Conservation (phyloP, 2,797 vertebrate species). For the Pipistrellus nathusii region DNA sequence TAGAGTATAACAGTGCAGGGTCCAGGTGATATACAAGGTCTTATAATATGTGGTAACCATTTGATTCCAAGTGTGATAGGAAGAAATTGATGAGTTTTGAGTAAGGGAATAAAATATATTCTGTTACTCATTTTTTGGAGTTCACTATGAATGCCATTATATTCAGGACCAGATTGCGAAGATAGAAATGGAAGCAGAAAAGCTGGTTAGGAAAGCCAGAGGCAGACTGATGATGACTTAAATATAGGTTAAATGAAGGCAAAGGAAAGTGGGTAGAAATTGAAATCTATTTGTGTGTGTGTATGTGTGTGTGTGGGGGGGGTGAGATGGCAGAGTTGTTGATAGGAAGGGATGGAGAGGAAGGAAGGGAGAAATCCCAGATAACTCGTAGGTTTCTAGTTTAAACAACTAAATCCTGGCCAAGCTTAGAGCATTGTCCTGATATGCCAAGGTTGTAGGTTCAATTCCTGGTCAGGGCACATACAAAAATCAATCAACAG, state of each 20-base stretch:
- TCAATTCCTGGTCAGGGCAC: neutral
- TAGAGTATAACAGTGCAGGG: neutral
- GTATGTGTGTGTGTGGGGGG: no score
- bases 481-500: neutral
- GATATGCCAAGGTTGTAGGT: neutral
- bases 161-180: neutral
- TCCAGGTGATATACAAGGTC: neutral
- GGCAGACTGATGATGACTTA: neutral
- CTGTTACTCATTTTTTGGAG: neutral
- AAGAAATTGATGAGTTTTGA: conserved; percentile 25
- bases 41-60: neutral
- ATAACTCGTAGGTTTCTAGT: neutral
- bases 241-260: neutral
- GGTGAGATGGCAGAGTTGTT: neutral
- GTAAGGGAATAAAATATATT: neutral
- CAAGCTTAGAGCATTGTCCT: neutral
- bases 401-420: neutral
- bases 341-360: neutral
- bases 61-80: neutral
- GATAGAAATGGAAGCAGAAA: neutral
- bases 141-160: neutral
- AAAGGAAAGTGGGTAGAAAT: conserved; percentile 8
- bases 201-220: neutral
- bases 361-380: neutral
- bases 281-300: neutral